phyloP scores from a whole-genome alignment of 2,797 vertebrate species.

The Fistularia tabacaria region DNA sequence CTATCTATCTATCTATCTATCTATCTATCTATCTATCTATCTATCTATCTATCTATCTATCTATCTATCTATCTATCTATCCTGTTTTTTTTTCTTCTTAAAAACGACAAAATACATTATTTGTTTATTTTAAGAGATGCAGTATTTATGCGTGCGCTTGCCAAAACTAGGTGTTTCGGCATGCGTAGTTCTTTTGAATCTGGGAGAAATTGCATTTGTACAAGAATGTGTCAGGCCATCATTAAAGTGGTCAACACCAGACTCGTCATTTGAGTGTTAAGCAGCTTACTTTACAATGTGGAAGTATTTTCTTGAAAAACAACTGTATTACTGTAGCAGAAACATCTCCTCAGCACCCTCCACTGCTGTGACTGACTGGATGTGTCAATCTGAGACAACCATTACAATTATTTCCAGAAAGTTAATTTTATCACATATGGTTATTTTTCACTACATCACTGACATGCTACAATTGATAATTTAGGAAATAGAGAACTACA shows the following conservation, averaged over 20 bases:
- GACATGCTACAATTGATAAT: no score
- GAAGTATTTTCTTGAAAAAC: not conserved
- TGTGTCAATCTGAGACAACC: not conserved
- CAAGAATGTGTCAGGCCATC: not conserved
- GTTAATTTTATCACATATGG: no score
- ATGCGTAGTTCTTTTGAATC: constrained; percentile 4
- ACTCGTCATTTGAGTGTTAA: not conserved
- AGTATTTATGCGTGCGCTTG: not conserved
- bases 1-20: no score
- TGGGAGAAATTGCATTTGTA: not conserved
- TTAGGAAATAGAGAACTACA: no score
- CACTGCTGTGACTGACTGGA: not conserved
- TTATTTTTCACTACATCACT: no score
- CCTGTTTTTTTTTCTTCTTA: no score
- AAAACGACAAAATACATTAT: no score
- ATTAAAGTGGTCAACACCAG: not conserved
- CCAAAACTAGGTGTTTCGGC: no score
- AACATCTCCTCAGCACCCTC: not conserved
- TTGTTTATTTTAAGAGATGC: no score
- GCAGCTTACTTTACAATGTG: not conserved
- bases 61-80: no score
- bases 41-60: no score
- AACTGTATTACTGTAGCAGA: not conserved
- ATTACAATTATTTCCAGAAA: not conserved
- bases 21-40: no score